phyloP scores from a whole-genome alignment of 2,113 vertebrate genomes.

The Tragulus kanchil region DNA sequence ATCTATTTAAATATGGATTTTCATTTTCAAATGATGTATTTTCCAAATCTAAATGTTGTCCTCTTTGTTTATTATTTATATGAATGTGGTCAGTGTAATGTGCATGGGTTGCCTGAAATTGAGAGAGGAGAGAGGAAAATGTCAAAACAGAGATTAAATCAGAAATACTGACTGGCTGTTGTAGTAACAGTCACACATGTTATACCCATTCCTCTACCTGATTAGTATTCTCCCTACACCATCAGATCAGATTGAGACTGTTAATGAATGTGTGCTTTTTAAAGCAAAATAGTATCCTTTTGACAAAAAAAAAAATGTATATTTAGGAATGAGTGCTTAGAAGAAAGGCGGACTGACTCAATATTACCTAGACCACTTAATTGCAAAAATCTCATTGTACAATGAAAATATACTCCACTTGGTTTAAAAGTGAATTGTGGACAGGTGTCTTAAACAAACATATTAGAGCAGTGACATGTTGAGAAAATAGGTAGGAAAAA shows the following conservation, averaged over 20 bases:
- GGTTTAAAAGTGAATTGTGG: slow-evolving; percentile 28
- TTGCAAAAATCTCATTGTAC: not conserved
- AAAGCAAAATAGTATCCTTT: not conserved
- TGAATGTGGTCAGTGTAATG: not conserved
- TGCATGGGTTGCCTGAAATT: not conserved
- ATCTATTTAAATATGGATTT: not conserved
- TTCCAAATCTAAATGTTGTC: not conserved
- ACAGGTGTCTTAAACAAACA: not conserved
- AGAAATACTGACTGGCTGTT: not conserved
- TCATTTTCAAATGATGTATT: slow-evolving; percentile 26
- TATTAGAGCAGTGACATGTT: not conserved
- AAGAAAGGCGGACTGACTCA: not conserved
- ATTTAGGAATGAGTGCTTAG: not conserved
- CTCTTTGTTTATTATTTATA: not conserved
- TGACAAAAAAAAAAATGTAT: slow-evolving; percentile 7
- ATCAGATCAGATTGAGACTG: not conserved
- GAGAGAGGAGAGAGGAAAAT: not conserved
- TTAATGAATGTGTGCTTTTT: not conserved
- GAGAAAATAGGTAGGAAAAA: not conserved
- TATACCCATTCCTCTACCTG: not conserved
- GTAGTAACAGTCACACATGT: not conserved
- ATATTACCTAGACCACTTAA: not conserved
- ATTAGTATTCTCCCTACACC: not conserved
- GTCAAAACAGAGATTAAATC: not conserved
- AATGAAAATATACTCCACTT: not conserved